These are phyloP conservation scores for Anomalospiza imberbis DNA, from an alignment of 2,797 vertebrate genomes.

Conservation along the genomic window DNA sequence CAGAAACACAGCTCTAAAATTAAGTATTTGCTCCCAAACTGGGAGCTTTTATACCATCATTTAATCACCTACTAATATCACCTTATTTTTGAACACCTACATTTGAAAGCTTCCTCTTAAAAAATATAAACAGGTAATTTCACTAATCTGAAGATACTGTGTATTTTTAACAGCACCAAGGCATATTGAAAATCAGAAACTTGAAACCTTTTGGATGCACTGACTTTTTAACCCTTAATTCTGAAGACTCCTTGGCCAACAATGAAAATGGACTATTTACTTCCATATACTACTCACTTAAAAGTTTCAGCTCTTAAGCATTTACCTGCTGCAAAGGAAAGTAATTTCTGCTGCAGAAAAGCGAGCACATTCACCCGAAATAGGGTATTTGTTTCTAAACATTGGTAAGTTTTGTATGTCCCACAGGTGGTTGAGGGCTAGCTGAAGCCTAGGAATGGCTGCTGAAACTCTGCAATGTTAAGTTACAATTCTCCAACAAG, in stretches of 20 bases:
- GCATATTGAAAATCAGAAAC: neutral
- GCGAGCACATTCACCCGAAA: neutral
- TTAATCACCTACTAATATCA: neutral
- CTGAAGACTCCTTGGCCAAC: neutral
- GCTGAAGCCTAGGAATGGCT: neutral
- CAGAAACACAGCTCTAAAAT: neutral
- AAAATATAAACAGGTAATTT: neutral
- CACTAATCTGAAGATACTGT: fast-evolving
- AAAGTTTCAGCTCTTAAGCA: neutral
- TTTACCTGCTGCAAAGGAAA: neutral
- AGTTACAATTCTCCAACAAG: neutral
- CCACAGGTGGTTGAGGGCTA: too few relatives aligned
- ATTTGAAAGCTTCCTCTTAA: neutral
- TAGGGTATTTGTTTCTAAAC: neutral
- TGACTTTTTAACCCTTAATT: neutral
- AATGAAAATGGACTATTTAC: neutral
- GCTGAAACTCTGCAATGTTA: neutral
- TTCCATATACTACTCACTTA: neutral
- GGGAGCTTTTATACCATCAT: neutral
- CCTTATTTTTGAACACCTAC: neutral
- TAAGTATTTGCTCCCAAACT: neutral
- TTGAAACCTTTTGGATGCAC: neutral
- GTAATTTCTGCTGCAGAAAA: neutral
- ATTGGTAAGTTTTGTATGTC: too few relatives aligned
- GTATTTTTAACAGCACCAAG: neutral